Percentiles rank a stretch among this genome's conserved stretches.
Conservation (phyloP, 2,797 vertebrate genomes). For the Antennarius maculatus region DNA sequence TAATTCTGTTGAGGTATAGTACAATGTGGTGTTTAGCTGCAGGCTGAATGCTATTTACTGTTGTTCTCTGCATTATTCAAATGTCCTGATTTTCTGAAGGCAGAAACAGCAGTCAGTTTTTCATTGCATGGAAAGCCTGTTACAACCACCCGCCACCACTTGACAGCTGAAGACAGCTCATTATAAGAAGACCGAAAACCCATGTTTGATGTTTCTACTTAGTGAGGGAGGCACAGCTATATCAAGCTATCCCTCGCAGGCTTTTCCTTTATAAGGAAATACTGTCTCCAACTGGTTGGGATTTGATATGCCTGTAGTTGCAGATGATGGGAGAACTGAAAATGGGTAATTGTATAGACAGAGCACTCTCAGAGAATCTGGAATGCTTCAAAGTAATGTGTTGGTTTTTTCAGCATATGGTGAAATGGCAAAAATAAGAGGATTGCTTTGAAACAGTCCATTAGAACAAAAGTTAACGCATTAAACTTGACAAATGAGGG, state of each 20-base stretch:
- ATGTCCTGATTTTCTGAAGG: slow-evolving; percentile 71
- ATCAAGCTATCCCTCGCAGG: slow-evolving; percentile 79
- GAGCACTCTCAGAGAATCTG: slow-evolving; percentile 53
- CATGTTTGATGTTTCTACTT: slow-evolving; percentile 84
- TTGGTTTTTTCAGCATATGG: slow-evolving; percentile 51
- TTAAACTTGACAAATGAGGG: slow-evolving; percentile 35
- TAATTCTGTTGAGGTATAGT: slow-evolving; percentile 63
- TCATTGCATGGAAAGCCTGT: slow-evolving; percentile 76
- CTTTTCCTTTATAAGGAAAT: slow-evolving; percentile 81
- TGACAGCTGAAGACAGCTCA: slow-evolving; percentile 83
- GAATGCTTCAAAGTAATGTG: slow-evolving; percentile 46
- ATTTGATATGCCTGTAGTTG: slow-evolving; percentile 77
- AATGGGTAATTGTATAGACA: slow-evolving; percentile 73
- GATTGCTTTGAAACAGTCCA: slow-evolving; percentile 26
- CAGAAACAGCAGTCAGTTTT: slow-evolving; percentile 74
- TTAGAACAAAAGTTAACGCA: slow-evolving; percentile 34
- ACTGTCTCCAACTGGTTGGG: slow-evolving; percentile 74
- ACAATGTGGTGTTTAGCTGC: slow-evolving; percentile 66
- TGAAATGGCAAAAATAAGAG: slow-evolving; percentile 16
- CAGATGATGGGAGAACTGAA: slow-evolving; percentile 72
- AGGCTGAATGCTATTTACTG: slow-evolving; percentile 75
- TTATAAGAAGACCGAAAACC: slow-evolving; percentile 81
- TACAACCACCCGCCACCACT: slow-evolving; percentile 79
- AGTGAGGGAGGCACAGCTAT: slow-evolving; percentile 79
- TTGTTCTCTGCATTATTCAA: slow-evolving; percentile 76